These are phyloP conservation scores for Rallus crepitans DNA, from an alignment of 2,797 vertebrate genomes.

Conservation along the genomic window DNA sequence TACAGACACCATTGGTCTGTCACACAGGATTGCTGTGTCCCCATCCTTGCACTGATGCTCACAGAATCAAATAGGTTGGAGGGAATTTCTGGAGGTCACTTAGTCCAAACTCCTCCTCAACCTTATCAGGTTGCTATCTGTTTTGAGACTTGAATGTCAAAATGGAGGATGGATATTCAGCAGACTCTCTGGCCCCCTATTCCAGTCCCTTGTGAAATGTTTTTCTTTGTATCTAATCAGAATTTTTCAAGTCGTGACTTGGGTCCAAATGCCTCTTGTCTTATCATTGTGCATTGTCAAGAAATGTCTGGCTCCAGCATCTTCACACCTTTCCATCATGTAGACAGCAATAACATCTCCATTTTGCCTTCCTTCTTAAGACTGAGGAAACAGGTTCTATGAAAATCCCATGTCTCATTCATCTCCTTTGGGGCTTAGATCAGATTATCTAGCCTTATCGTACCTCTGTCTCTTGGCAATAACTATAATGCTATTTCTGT, in stretches of 20 bases:
- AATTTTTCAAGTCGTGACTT: background rate
- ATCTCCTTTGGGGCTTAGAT: background rate
- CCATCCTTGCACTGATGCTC: too few species aligned
- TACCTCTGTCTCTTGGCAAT: background rate
- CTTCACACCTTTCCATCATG: background rate
- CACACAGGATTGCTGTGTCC: too few species aligned
- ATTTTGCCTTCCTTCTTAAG: background rate
- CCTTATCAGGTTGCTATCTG: background rate
- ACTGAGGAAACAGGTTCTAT: background rate
- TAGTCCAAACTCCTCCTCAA: background rate
- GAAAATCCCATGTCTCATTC: background rate
- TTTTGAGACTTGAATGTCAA: background rate
- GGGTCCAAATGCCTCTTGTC: background rate
- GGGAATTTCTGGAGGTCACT: background rate
- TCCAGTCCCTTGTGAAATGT: background rate
- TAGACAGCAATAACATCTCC: background rate
- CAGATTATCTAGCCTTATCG: background rate
- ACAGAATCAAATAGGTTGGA: background rate
- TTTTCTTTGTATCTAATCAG: background rate
- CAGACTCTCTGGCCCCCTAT: background rate
- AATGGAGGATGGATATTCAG: background rate
- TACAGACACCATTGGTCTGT: too few species aligned
- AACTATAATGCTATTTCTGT: background rate
- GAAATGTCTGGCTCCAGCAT: background rate
- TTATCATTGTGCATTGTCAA: background rate